phyloP scores from a whole-genome alignment of 2,888 invertebrate genomes.

The Leptopilina drosophilae region DNA sequence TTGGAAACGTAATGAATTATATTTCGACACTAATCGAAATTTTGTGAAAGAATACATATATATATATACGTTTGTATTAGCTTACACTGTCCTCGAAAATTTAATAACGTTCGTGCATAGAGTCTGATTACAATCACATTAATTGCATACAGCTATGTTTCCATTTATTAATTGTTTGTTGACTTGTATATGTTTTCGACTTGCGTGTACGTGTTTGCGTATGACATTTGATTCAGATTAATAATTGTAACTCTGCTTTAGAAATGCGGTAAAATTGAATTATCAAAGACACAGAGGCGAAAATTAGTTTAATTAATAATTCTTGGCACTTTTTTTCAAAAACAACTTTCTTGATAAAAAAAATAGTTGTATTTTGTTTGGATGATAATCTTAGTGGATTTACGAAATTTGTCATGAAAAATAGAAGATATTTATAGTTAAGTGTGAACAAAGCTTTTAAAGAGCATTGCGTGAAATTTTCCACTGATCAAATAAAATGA shows the following conservation, averaged over 20 bases:
- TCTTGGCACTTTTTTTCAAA: not conserved
- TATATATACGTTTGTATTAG: conserved; percentile 12
- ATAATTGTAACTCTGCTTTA: not conserved
- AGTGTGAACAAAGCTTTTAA: not conserved
- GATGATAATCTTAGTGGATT: not conserved
- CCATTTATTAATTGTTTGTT: conserved; percentile 59
- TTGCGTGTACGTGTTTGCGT: not conserved
- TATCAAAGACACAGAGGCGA: not conserved
- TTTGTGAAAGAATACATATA: conserved; percentile 21
- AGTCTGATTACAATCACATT: conserved; percentile 61
- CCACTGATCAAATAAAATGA: conserved; percentile 35
- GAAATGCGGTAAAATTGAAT: not conserved
- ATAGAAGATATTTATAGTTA: not conserved
- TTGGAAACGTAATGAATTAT: conserved; percentile 10
- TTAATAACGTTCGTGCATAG: conserved; percentile 58
- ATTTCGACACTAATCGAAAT: conserved; percentile 5
- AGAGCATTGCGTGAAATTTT: not conserved
- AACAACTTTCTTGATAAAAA: no score
- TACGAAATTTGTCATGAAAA: not conserved
- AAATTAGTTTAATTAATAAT: not conserved
- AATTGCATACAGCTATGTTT: conserved; percentile 57
- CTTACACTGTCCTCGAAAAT: conserved; percentile 53
- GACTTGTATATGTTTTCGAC: conserved; percentile 1
- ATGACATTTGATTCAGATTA: not conserved
- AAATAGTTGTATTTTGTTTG: not conserved